Base-by-base conservation (phyloP, 2,888 invertebrate genomes). In the Cerastoderma edule region DNA sequence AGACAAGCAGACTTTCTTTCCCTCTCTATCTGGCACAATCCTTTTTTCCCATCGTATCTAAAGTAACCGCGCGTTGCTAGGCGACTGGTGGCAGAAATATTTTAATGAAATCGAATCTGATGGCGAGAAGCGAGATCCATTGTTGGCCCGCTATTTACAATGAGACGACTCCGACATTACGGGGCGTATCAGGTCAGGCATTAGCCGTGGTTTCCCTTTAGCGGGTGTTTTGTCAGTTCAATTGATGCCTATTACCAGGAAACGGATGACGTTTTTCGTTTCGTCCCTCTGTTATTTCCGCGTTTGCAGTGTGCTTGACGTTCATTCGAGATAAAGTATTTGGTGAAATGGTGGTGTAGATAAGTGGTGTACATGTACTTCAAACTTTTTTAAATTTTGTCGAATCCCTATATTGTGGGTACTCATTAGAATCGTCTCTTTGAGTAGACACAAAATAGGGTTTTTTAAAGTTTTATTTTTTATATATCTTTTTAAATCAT, bases 11-110 rank as follows among this genome's bases (percentile, higher is more conserved):
- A 53, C 10, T n/a, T 53, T 24, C 3, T 53, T 53, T 48, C 16
- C 48, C 53, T 2, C 53, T 53, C 53, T 24, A 5, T 6, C 24
- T 53, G 53, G 28, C 53, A 28, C 24, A 53, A 24, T 53, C 24
- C 5, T 28, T 53, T 24, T 24, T 5, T 53, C 5, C 28, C 27
- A 53, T 33, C 35, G 54, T 24, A 53, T 39, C 35, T 60, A 60
- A 69, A 50, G 68, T 65, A 76, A 72, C 68, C 72, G 68, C 65
- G 57, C 56, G 77, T 77, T 77, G 77, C 77, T 39, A 60, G 65
- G 77, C 77, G 67, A 77, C 77, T 35, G 63, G 77, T 70, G 73
- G 70, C 77, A 77, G 69, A 60, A 35, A 30, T 35, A 32, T 68
- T 69, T 68, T 68, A 68, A 74, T 74, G 64, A 67, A 72, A 64